Evolutionary conservation across 2,113 vertebrate species (phyloP).

Genomic region (Tringa solitaria): DNA sequence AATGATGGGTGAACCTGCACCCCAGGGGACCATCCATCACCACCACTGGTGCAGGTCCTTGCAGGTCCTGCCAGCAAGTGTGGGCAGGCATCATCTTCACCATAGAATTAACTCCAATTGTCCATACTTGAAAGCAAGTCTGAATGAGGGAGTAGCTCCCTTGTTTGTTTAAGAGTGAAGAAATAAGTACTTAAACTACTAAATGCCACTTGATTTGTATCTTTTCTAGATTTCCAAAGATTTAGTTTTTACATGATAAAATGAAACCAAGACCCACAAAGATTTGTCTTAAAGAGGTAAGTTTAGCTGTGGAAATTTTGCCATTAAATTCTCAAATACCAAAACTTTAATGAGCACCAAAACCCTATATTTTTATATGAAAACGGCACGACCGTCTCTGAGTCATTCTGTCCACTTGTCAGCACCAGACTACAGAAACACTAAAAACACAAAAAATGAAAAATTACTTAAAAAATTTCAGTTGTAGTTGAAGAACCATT

Average conservation of each 20-base stretch:
- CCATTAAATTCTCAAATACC: background rate
- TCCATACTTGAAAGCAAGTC: background rate
- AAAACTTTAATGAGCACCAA: background rate
- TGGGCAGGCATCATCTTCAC: background rate
- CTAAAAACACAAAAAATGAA: background rate
- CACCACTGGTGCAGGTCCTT: rapidly evolving
- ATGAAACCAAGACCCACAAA: background rate
- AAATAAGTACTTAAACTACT: background rate
- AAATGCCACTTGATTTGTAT: background rate
- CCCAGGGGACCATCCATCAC: no score
- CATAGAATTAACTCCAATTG: background rate
- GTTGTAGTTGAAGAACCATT: background rate
- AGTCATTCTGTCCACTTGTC: background rate
- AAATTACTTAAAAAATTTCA: background rate
- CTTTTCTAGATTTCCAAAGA: background rate
- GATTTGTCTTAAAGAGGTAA: background rate
- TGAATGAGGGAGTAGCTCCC: background rate
- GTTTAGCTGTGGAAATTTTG: background rate
- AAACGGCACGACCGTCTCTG: background rate
- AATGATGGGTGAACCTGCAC: rapidly evolving
- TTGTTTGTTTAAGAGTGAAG: background rate
- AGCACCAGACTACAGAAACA: background rate
- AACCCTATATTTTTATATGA: background rate
- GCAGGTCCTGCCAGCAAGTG: background rate
- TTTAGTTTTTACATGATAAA: background rate